Conservation (phyloP, 2,797 vertebrate genomes). For the Pteropus rufus region DNA sequence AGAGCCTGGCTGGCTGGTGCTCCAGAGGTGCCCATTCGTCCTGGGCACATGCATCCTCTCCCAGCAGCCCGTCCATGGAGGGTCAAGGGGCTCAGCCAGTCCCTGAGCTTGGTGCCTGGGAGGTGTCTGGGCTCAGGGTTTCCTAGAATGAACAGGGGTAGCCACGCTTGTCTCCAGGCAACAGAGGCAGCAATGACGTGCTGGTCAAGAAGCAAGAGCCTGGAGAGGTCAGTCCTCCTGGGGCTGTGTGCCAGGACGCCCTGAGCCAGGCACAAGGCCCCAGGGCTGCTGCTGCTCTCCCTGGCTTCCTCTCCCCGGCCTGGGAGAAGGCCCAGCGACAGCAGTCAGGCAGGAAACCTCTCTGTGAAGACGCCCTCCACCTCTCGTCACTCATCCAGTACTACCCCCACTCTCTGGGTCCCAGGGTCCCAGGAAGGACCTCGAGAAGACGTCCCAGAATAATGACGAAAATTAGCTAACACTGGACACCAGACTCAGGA, state of each 20-base stretch:
- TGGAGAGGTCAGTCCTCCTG: background rate
- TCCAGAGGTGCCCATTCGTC: background rate
- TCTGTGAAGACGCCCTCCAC: background rate
- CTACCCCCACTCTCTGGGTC: rapidly evolving
- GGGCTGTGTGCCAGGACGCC: too few relatives aligned
- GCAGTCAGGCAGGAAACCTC: rapidly evolving
- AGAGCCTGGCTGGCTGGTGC: background rate
- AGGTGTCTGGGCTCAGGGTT: background rate
- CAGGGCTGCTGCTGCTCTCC: background rate
- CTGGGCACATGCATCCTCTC: too few relatives aligned
- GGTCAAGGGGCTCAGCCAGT: background rate
- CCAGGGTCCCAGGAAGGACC: background rate
- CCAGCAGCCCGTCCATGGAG: too few relatives aligned
- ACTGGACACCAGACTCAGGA: rapidly evolving
- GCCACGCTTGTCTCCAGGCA: background rate
- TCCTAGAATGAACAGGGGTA: background rate
- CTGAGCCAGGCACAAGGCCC: background rate
- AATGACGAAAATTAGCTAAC: background rate
- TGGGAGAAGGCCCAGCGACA: background rate
- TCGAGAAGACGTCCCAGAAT: background rate
- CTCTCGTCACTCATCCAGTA: background rate
- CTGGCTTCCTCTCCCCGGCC: background rate
- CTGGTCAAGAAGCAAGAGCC: background rate
- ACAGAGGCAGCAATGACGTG: background rate
- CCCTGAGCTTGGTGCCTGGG: background rate